Percentiles rank a stretch among this genome's conserved stretches.
Conservation (phyloP, 2,797 vertebrate species). For the Pangasius krempfi region DNA sequence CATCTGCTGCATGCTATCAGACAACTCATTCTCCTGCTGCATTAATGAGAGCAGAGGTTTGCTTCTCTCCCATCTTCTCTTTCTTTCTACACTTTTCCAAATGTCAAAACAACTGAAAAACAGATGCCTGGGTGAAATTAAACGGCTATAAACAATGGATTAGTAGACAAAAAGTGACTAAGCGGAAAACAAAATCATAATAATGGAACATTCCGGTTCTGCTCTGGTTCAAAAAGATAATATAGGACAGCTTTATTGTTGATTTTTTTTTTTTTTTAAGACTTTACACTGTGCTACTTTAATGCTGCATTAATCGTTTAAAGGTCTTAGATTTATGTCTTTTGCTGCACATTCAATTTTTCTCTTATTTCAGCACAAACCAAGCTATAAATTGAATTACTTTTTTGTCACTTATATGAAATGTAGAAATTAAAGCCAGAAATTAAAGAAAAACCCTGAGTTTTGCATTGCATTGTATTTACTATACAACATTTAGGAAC, state of each 20-base stretch:
- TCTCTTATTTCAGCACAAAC: slow-evolving; percentile 9
- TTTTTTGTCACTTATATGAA: not conserved
- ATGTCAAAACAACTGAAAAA: slow-evolving; percentile 46
- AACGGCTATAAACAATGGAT: slow-evolving; percentile 34
- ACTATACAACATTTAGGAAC: not conserved
- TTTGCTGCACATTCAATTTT: not conserved
- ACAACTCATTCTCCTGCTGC: slow-evolving; percentile 51
- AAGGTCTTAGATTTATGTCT: not conserved
- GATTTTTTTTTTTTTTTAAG: not conserved
- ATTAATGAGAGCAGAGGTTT: slow-evolving; percentile 61
- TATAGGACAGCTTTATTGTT: not conserved
- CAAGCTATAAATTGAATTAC: not conserved
- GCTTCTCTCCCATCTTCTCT: not conserved
- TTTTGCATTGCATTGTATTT: not conserved
- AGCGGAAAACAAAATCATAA: slow-evolving; percentile 12
- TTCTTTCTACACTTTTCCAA: not conserved
- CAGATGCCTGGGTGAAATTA: slow-evolving; percentile 50
- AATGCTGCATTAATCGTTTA: not conserved
- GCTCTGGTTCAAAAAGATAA: not conserved
- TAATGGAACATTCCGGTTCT: not conserved
- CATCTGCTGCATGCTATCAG: slow-evolving; percentile 58
- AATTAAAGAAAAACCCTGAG: not conserved
- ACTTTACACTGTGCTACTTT: not conserved
- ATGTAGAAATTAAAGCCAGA: not conserved
- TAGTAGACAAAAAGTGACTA: slow-evolving; percentile 10